Percentiles rank a stretch among this genome's conserved stretches.
Evolutionary conservation across 2,113 vertebrate genomes (phyloP).

Genomic region (Stigmatopora nigra): DNA sequence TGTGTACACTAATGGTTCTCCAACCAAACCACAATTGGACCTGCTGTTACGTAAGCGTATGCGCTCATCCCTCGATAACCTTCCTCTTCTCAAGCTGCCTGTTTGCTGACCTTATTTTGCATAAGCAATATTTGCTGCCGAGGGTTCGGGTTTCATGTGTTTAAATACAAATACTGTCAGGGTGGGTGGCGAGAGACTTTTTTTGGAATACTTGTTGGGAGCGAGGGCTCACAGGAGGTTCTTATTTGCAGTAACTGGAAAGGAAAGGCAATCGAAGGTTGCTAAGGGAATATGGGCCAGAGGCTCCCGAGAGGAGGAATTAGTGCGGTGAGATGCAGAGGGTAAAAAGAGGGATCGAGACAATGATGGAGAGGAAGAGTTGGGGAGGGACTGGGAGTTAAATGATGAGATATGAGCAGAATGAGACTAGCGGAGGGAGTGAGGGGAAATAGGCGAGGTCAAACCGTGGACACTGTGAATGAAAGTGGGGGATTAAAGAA

Average conservation of each 20-base stretch:
- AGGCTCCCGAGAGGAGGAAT: slow-evolving; percentile 40
- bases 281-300: slow-evolving; percentile 27
- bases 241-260: slow-evolving; percentile 26
- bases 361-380: slow-evolving; percentile 46
- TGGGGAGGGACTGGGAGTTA: slow-evolving; percentile 24
- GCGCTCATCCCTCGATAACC: slow-evolving; percentile 36
- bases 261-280: slow-evolving; percentile 17
- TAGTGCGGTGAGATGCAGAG: slow-evolving; percentile 28
- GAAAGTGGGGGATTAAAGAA: slow-evolving; percentile 58
- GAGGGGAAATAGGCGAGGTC: slow-evolving; percentile 37
- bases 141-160: slow-evolving; percentile 45
- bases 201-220: slow-evolving; percentile 48
- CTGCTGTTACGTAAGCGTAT: slow-evolving; percentile 47
- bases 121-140: slow-evolving; percentile 43
- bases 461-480: slow-evolving; percentile 40
- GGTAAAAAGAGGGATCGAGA: slow-evolving; percentile 24
- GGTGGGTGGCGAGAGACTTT: slow-evolving; percentile 26
- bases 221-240: slow-evolving; percentile 22
- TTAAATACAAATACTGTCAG: slow-evolving; percentile 45
- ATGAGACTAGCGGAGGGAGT: slow-evolving; percentile 16
- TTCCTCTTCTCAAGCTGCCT: slow-evolving; percentile 22
- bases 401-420: slow-evolving; percentile 33
- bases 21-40: slow-evolving; percentile 34
- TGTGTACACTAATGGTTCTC: slow-evolving; percentile 24
- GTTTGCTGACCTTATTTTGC: slow-evolving; percentile 23